Evolutionary conservation across 2,797 vertebrate genomes (phyloP).

Genomic region (Falco novaeseelandiae): DNA sequence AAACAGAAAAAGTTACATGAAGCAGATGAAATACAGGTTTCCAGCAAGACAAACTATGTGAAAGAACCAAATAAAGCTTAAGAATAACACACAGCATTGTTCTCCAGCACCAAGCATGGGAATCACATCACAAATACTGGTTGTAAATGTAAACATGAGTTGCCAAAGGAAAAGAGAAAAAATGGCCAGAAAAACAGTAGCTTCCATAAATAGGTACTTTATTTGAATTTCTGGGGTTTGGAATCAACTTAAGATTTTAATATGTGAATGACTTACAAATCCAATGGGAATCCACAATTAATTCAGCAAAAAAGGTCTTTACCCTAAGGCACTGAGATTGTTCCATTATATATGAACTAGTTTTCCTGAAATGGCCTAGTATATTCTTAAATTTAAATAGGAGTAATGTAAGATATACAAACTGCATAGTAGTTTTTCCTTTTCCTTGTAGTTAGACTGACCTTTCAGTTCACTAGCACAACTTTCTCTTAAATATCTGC

Average conservation of each 20-base stretch:
- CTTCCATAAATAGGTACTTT: not conserved
- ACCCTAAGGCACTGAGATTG: not conserved
- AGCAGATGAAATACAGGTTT: not conserved
- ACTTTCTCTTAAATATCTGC: not conserved
- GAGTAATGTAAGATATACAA: not conserved
- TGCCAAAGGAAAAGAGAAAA: not conserved
- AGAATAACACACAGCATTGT: not conserved
- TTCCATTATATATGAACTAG: not conserved
- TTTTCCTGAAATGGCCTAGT: not conserved
- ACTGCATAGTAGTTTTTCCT: not conserved
- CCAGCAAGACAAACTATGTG: not conserved
- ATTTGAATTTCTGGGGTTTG: conserved; percentile 14
- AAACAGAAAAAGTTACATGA: not conserved
- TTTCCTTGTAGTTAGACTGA: not conserved
- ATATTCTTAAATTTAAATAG: not conserved
- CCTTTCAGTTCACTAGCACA: not conserved
- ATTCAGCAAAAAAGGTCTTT: not conserved
- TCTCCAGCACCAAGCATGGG: not conserved
- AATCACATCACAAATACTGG: not conserved
- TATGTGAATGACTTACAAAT: conserved; percentile 13
- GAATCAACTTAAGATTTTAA: not conserved
- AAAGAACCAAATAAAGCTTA: not conserved
- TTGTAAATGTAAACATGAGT: not conserved
- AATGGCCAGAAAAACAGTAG: not conserved
- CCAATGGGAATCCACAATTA: not conserved